Base-by-base conservation (phyloP, 2,797 vertebrate species). In the Loriculus beryllinus region DNA sequence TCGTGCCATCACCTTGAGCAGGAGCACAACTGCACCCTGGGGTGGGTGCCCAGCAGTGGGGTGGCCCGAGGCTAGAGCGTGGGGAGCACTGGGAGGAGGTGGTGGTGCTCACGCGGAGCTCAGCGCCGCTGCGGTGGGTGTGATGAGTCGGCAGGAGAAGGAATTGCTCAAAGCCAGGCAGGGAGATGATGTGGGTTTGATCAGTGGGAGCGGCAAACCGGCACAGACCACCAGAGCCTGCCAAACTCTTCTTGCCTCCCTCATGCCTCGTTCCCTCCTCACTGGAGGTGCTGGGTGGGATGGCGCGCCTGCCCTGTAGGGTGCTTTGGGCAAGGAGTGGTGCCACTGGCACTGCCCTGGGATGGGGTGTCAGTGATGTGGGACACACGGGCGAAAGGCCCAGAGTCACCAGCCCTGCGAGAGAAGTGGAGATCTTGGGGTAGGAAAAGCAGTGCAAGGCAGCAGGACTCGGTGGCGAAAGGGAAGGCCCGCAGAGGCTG, bases 1-100 rank as follows among this genome's bases (percentile, higher is more conserved):
- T 75, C 1, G 0, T 0, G 0, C 39, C 90, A 59, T 72, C 48
- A 4, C 68, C 37, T 48, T 31, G 51, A 0, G 0, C 69, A 43
- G 62, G 31, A 81, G 28, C 71, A 72, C 3, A 1, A 69, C 76
- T 81, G 76, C 79, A 74, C 35, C 64, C 2, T 0, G 2, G 60
- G 39, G 7, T 45, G 59, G 20, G 22, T 35, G 56, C 56, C 56
- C 11, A 14, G 56, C 14, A 35, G 22, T 35, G 22, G 56, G 33
- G 56, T 57, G 33, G 56, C 56, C 33, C 56, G 22, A 33, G 56
- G 14, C 9, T 10, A 57, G 56, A 25, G 56, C 10, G 2, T 90
- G 63, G 81, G 75, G 72, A 52, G 51, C 47, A 82, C 74, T 8
- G 63, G 28, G 47, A 85, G 63, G 78, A 89, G 64, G 64, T 59